phyloP scores from a whole-genome alignment of 2,113 vertebrate species.

The Seriola dumerili region DNA sequence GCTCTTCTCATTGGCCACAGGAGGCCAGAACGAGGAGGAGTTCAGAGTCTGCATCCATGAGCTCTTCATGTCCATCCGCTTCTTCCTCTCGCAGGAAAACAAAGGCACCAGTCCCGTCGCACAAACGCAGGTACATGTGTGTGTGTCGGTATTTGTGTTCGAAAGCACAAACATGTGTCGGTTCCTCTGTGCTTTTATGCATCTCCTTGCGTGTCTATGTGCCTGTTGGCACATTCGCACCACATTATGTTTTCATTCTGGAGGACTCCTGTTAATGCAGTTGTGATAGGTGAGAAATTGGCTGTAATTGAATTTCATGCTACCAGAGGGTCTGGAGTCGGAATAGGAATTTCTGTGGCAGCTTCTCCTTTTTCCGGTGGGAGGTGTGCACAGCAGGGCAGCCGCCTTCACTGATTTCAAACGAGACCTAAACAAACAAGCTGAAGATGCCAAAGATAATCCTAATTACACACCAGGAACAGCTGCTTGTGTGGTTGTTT shows the following conservation, averaged over 20 bases:
- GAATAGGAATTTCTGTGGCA: constrained; percentile 44
- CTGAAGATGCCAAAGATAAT: constrained; percentile 66
- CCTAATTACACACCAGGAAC: constrained; percentile 58
- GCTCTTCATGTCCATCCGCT: constrained; percentile 97
- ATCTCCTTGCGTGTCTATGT: neutral
- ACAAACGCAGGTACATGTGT: constrained; percentile 89
- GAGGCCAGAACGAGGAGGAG: constrained; percentile 97
- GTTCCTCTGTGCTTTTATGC: neutral
- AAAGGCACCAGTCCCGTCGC: constrained; percentile 89
- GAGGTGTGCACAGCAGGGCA: constrained; percentile 44
- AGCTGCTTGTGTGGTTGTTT: constrained; percentile 35
- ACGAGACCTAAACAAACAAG: constrained; percentile 63
- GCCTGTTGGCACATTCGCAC: constrained; percentile 4
- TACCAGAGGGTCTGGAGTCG: constrained; percentile 50
- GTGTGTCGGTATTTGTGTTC: neutral
- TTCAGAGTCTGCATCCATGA: constrained; percentile 96
- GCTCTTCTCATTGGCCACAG: constrained; percentile 94
- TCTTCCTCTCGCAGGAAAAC: constrained; percentile 97
- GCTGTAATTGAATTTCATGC: constrained; percentile 72
- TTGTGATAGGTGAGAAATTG: constrained; percentile 63
- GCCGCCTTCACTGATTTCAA: constrained; percentile 50
- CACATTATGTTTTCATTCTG: constrained; percentile 19
- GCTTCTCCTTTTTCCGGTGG: constrained; percentile 50
- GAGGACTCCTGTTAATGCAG: constrained; percentile 50
- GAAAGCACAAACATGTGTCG: neutral